Percentiles rank a stretch among this genome's conserved stretches.
These are phyloP conservation scores for Panopea generosa DNA, from an alignment of 2,888 invertebrate genomes.

Conservation along the genomic window DNA sequence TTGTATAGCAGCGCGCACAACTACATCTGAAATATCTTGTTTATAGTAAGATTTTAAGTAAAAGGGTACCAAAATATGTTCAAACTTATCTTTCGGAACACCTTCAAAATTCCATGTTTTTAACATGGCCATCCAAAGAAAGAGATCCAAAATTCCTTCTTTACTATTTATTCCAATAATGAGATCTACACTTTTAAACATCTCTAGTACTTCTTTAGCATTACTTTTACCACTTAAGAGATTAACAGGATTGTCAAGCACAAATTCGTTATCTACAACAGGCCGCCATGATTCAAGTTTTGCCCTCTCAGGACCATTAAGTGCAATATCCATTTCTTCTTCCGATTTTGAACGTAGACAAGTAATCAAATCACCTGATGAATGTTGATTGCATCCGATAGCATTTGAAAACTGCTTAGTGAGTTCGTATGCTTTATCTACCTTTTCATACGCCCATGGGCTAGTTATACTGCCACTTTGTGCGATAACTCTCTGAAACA, in stretches of 20 bases:
- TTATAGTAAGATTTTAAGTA: no score
- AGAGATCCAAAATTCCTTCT: no score
- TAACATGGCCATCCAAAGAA: no score
- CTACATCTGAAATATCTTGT: no score
- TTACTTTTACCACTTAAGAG: not conserved
- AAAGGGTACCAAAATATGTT: not conserved
- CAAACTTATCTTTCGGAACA: not conserved
- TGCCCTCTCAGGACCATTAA: not conserved
- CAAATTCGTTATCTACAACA: constrained; percentile 6
- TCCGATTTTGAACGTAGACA: not conserved
- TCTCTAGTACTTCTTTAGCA: not conserved
- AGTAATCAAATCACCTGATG: not conserved
- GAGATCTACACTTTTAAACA: constrained; percentile 6
- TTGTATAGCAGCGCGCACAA: no score
- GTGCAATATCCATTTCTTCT: not conserved
- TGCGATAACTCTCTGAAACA: no score
- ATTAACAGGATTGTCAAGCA: not conserved
- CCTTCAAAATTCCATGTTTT: no score
- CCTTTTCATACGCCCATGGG: no score
- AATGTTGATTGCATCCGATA: not conserved
- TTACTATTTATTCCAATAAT: not conserved
- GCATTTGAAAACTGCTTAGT: not conserved
- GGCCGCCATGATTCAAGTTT: not conserved
- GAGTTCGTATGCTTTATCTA: not conserved
- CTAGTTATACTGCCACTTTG: no score